A percentile compares a stretch with the other conserved stretches of the same genome.
Conservation (phyloP, 2,888 invertebrate species). For the Andrena chrysosceles region DNA sequence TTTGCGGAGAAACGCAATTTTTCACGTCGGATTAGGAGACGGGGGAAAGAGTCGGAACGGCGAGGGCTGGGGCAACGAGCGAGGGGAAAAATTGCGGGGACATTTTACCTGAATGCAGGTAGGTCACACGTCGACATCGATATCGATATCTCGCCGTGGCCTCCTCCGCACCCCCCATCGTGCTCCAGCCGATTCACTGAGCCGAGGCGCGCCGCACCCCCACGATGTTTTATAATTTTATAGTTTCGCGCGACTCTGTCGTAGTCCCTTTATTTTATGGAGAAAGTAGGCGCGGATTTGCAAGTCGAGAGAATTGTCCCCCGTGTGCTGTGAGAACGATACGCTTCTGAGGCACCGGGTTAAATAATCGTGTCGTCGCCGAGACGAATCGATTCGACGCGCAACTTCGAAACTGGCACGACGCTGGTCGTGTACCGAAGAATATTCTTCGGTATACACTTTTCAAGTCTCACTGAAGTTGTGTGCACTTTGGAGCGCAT, state of each 20-base stretch:
- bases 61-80: neutral
- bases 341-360: neutral
- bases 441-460: slow-evolving; percentile 8
- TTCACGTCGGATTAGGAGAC: slow-evolving; percentile 76
- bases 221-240: slow-evolving; percentile 63
- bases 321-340: slow-evolving; percentile 9
- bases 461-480: neutral
- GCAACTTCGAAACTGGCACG: slow-evolving; percentile 29
- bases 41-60: slow-evolving; percentile 17
- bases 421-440: neutral
- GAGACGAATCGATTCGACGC: slow-evolving; percentile 12
- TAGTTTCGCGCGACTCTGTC: slow-evolving; percentile 37
- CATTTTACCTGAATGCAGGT: slow-evolving; percentile 61
- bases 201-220: slow-evolving; percentile 6
- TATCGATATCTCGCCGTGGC: slow-evolving; percentile 68
- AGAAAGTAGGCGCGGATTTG: slow-evolving; percentile 26
- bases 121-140: slow-evolving; percentile 69
- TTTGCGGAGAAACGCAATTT: slow-evolving; percentile 74
- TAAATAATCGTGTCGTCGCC: slow-evolving; percentile 42
- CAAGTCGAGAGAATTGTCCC: slow-evolving; percentile 14
- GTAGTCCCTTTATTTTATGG: slow-evolving; percentile 24
- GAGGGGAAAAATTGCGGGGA: slow-evolving; percentile 29
- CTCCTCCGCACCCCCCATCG: slow-evolving; percentile 29
- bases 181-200: slow-evolving; percentile 47
- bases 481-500: neutral